Evolutionary conservation across 2,888 invertebrate genomes (phyloP), one percentile per base, ranked within the genome.

Genomic region (Muschampia plurimacula): DNA sequence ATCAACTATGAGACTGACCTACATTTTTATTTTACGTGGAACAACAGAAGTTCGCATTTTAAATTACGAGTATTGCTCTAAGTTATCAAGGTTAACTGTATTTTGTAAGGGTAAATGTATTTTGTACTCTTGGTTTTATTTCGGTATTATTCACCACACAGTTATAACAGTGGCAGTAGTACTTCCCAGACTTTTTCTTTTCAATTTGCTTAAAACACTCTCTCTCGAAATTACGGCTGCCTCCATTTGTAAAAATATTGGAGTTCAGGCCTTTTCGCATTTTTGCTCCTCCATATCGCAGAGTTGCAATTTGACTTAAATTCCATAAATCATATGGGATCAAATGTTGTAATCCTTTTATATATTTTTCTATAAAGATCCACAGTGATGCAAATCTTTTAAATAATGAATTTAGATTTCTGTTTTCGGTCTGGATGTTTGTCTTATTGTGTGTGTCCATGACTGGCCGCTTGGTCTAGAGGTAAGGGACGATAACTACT

Each of bases 131-230:
- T 32, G n/a, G 36, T 32, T 60, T 44, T 12, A n/a, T 44, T 57
- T 32, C 22, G 15, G 66, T 52, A 36, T 39, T 52, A 22, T 41
- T 15, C 64, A 44, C 12, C 13, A 46, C 57, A 46, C 64, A 28
- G 60, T 39, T 39, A 67, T 59, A 60, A 8, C 22, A 7, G n/a
- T 12, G 12, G 28, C 60, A 36, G 36, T n/a, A 60, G 67, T 62
- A 63, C 67, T 63, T 49, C 28, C 41, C 22, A n/a, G 55, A 72
- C 62, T 66, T 67, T 72, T 69, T 22, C 69, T 49, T 63, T 72
- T 41, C 67, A 72, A 72, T 72, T 72, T 72, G 44, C 67, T 72
- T 67, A 72, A 67, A 72, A 67, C 67, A 59, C 67, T 3, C 55
- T 62, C 71, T 22, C 22, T 22, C 22, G 67, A 41, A 72, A 72